phyloP scores from a whole-genome alignment of 1,140 invertebrate species.

The Scaptodrosophila lebanonensis region DNA sequence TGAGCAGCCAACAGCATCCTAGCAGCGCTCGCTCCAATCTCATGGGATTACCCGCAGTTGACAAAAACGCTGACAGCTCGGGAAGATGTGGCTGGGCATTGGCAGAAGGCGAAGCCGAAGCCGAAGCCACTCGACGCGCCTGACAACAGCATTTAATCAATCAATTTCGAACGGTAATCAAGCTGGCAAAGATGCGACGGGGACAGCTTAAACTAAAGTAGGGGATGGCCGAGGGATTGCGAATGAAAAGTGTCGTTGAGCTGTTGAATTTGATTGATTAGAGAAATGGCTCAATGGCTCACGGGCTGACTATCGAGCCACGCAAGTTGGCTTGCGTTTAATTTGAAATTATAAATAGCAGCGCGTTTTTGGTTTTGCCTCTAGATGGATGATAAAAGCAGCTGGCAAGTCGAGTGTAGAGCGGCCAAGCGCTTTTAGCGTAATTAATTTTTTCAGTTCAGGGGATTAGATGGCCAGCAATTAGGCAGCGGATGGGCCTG shows the following conservation, averaged over 20 bases:
- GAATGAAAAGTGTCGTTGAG: conserved; percentile 28
- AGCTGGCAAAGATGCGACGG: conserved; percentile 39
- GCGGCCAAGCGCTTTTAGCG: conserved; percentile 48
- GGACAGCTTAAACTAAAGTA: conserved; percentile 59
- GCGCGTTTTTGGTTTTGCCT: not conserved
- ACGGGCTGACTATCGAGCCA: conserved; percentile 23
- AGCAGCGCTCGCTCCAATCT: conserved; percentile 37
- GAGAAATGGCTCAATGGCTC: conserved; percentile 57
- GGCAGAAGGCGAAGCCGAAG: conserved; percentile 1
- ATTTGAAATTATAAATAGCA: conserved; percentile 71
- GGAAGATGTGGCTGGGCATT: conserved; percentile 3
- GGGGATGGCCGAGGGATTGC: conserved; percentile 44
- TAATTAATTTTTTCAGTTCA: conserved; percentile 57
- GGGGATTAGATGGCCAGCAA: no score
- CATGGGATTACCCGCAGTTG: conserved; percentile 57
- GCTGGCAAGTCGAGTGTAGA: conserved; percentile 61
- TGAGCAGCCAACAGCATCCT: conserved; percentile 23
- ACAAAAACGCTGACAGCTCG: conserved; percentile 66
- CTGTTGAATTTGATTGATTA: conserved; percentile 64
- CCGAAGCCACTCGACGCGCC: no score
- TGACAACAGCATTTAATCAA: conserved; percentile 73
- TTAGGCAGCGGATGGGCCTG: no score
- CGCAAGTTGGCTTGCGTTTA: conserved; percentile 53
- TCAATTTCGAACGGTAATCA: conserved; percentile 75
- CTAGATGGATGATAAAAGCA: conserved; percentile 33